Conservation (phyloP, 2,797 vertebrate species). For the Antennarius maculatus region DNA sequence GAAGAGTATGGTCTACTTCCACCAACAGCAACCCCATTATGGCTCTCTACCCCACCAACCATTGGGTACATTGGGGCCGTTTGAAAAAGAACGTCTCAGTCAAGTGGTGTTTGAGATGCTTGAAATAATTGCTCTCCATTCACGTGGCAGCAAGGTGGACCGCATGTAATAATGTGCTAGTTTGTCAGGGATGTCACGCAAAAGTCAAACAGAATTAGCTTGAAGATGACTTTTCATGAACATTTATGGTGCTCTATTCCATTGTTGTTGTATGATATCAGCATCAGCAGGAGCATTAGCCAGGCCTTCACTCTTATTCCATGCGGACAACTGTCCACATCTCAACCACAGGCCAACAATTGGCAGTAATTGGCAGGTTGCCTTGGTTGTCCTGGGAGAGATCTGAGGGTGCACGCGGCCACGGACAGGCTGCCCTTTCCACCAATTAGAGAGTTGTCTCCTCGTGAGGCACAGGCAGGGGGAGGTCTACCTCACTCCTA, state of each 20-base stretch:
- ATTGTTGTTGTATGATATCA: slow-evolving; percentile 58
- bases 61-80: slow-evolving; percentile 48
- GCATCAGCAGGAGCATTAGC: slow-evolving; percentile 60
- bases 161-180: background rate
- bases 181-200: background rate
- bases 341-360: slow-evolving; percentile 83
- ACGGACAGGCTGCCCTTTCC: slow-evolving; percentile 83
- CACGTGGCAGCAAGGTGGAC: slow-evolving; percentile 1
- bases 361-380: slow-evolving; percentile 87
- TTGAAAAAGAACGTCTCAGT: slow-evolving; percentile 47
- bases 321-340: slow-evolving; percentile 84
- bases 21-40: slow-evolving; percentile 60
- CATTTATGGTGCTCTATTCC: slow-evolving; percentile 33
- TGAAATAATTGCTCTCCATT: slow-evolving; percentile 19
- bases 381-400: slow-evolving; percentile 82
- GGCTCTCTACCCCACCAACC: slow-evolving; percentile 66
- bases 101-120: slow-evolving; percentile 40
- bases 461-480: slow-evolving; percentile 73
- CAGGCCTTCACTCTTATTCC: slow-evolving; percentile 73
- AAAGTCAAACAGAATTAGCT: slow-evolving; percentile 14
- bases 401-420: slow-evolving; percentile 76
- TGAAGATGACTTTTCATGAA: slow-evolving; percentile 15
- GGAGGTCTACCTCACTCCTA: slow-evolving; percentile 72
- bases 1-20: slow-evolving; percentile 68
- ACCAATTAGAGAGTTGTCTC: slow-evolving; percentile 83